These are phyloP conservation scores for Syndactyla subalaris DNA, from an alignment of 2,797 vertebrate genomes.

Conservation along the genomic window DNA sequence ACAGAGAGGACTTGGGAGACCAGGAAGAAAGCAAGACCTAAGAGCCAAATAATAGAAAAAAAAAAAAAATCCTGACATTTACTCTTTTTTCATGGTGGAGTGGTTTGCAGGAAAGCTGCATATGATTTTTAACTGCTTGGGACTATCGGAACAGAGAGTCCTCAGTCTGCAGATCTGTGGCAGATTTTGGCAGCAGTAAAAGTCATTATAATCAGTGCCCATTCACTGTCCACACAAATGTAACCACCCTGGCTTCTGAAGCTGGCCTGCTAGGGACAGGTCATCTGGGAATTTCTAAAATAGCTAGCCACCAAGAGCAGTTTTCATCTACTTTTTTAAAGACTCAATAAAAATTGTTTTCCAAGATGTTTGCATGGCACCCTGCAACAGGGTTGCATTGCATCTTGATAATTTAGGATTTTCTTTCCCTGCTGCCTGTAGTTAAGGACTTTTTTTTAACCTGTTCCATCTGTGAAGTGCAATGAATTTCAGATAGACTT, in stretches of 20 bases:
- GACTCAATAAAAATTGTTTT: not conserved
- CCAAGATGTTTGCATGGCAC: not conserved
- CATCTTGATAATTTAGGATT: slow-evolving; percentile 55
- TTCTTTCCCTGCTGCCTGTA: slow-evolving; percentile 38
- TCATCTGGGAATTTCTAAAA: not conserved
- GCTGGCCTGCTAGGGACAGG: not conserved
- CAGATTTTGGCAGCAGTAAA: not conserved
- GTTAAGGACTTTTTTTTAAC: slow-evolving; percentile 65
- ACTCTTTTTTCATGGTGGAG: not conserved
- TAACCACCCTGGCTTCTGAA: not conserved
- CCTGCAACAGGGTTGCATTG: slow-evolving; percentile 13
- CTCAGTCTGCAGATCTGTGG: not conserved
- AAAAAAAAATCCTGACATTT: not conserved
- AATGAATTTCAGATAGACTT: slow-evolving; percentile 74
- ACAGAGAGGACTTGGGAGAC: not conserved
- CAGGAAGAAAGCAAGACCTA: not conserved
- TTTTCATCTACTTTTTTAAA: not conserved
- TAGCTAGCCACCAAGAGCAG: not conserved
- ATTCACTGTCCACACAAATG: not conserved
- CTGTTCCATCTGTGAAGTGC: slow-evolving; percentile 66
- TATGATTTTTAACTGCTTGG: not conserved
- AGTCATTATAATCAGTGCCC: not conserved
- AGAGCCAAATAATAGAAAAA: not conserved
- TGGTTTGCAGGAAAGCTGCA: not conserved
- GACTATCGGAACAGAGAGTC: not conserved